These are phyloP conservation scores for Notothenia coriiceps DNA, from an alignment of 2,113 vertebrate genomes.

Conservation along the genomic window DNA sequence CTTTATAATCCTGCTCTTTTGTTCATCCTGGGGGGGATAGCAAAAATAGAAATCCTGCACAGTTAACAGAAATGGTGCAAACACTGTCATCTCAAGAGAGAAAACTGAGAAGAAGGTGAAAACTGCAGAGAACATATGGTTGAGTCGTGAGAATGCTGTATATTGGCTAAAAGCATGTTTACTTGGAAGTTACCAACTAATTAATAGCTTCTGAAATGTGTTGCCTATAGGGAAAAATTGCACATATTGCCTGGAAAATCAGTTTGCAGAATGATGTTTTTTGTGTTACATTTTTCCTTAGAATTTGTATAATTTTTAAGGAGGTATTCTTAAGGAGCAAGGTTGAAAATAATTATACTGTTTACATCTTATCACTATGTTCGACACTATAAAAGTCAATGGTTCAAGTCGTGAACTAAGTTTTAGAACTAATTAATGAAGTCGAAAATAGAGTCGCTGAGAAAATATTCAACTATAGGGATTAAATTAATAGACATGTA, in stretches of 20 bases:
- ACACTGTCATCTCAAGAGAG: constrained; percentile 53
- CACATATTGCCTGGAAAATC: constrained; percentile 24
- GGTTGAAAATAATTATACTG: neutral
- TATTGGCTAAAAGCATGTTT: constrained; percentile 53
- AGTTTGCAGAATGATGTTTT: constrained; percentile 6
- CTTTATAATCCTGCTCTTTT: constrained; percentile 57
- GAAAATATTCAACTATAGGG: constrained; percentile 4
- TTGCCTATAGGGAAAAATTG: constrained; percentile 19
- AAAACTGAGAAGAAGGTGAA: constrained; percentile 39
- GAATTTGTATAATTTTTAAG: constrained; percentile 12
- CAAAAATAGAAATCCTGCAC: constrained; percentile 67
- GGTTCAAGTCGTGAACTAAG: neutral
- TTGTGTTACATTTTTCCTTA: neutral
- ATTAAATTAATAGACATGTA: constrained; percentile 36
- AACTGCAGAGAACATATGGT: constrained; percentile 58
- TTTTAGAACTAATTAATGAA: constrained; percentile 16
- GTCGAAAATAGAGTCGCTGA: constrained; percentile 6
- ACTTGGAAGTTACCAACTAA: constrained; percentile 39
- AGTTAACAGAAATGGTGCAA: constrained; percentile 57
- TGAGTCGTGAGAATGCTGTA: constrained; percentile 13
- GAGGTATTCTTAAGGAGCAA: neutral
- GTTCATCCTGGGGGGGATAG: constrained; percentile 64
- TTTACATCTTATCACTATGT: constrained; percentile 1
- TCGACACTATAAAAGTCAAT: constrained; percentile 7
- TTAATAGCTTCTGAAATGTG: constrained; percentile 42